A percentile compares a stretch with the other conserved stretches of the same genome.
phyloP scores from a whole-genome alignment of 23 tunicate species.

The Oikopleura albicans region DNA sequence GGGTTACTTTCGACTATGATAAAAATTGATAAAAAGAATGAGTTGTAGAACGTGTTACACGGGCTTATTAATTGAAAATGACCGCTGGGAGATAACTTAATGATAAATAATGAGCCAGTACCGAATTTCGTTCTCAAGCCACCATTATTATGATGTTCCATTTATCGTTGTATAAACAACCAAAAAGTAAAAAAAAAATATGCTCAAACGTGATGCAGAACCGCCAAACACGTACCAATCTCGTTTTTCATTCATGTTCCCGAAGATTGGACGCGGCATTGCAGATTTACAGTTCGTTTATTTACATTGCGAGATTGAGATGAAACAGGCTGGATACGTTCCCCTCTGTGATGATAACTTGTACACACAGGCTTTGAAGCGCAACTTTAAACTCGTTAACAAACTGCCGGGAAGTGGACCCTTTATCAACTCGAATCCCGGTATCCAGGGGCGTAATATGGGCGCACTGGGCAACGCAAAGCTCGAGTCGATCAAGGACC shows the following conservation, averaged over 20 bases:
- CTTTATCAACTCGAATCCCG: not conserved
- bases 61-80: too few species aligned
- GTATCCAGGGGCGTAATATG: too few species aligned
- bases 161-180: too few species aligned
- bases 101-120: too few species aligned
- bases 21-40: too few species aligned
- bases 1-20: too few species aligned
- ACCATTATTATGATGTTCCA: too few species aligned
- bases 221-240: constrained; percentile 9
- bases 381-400: not conserved
- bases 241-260: constrained; percentile 10
- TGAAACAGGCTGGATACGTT: not conserved
- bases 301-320: constrained; percentile 6
- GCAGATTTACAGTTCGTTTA: constrained; percentile 7
- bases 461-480: not conserved
- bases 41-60: too few species aligned
- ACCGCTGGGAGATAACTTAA: too few species aligned
- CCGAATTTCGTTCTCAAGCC: too few species aligned
- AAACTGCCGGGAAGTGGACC: not conserved
- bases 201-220: not conserved
- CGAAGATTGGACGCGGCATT: not conserved
- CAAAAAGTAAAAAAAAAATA: too few species aligned
- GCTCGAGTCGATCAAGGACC: not conserved
- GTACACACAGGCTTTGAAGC: not conserved
- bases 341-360: not conserved